phyloP scores from a whole-genome alignment of 2,113 vertebrate species.

The Thermophis baileyi region DNA sequence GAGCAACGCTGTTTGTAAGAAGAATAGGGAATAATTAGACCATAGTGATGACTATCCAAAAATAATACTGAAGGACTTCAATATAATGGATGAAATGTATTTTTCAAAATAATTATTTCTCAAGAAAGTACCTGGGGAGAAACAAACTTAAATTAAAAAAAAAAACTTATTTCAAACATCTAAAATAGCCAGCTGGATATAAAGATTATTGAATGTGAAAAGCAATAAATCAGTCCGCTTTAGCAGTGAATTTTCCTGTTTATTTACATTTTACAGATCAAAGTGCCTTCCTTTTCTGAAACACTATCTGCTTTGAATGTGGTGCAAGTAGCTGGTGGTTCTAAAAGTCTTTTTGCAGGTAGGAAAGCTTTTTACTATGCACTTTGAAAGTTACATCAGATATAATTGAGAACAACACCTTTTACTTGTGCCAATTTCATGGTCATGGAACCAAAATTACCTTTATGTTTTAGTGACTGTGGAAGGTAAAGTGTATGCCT shows the following conservation, averaged over 20 bases:
- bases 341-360: constrained; percentile 99
- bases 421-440: background rate
- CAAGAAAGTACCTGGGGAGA: background rate
- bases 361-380: background rate
- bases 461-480: constrained; percentile 82
- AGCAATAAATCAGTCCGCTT: background rate
- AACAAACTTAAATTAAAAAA: background rate
- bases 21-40: background rate
- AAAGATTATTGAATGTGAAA: background rate
- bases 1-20: background rate
- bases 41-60: background rate
- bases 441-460: background rate
- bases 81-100: background rate
- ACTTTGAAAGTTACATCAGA: background rate
- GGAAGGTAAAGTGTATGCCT: constrained; percentile 95
- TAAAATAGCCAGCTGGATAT: background rate
- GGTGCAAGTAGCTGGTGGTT: constrained; percentile 96
- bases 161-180: background rate
- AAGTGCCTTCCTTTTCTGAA: constrained; percentile 96
- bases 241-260: background rate
- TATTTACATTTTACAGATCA: constrained; percentile 69
- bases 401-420: background rate
- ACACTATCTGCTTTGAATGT: constrained; percentile 95
- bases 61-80: background rate
- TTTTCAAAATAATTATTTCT: background rate